Conservation (phyloP, 2,113 vertebrate genomes). For the Ptychochromis oligacanthus region DNA sequence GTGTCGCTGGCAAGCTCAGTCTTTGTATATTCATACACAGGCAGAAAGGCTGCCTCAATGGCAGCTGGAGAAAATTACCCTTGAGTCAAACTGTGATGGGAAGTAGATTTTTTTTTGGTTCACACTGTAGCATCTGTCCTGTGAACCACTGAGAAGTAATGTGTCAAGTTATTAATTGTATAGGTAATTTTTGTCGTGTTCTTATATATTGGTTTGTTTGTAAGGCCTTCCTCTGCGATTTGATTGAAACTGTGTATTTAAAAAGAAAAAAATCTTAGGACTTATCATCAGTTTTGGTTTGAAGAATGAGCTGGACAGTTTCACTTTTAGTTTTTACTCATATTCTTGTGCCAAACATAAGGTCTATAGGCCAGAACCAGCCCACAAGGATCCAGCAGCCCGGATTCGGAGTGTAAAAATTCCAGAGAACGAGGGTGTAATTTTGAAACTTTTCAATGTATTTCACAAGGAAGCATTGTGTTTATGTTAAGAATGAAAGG, state of each 20-base stretch:
- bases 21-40: conserved; percentile 34
- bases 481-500: neutral
- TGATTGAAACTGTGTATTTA: neutral
- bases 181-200: neutral
- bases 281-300: neutral
- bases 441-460: conserved; percentile 7
- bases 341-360: neutral
- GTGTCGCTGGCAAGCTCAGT: conserved; percentile 45
- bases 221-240: neutral
- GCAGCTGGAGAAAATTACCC: conserved; percentile 38
- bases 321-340: neutral
- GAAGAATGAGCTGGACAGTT: conserved; percentile 1
- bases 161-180: neutral
- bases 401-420: neutral
- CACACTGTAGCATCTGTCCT: neutral
- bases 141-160: neutral
- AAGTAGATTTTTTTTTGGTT: neutral
- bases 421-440: neutral
- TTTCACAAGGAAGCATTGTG: neutral
- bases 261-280: neutral
- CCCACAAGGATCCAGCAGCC: neutral
- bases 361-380: neutral
- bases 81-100: neutral
- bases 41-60: conserved; percentile 19
- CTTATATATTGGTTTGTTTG: neutral